These are phyloP conservation scores for Tychaedon coryphoeus DNA, from an alignment of 2,113 vertebrate species.

Conservation along the genomic window DNA sequence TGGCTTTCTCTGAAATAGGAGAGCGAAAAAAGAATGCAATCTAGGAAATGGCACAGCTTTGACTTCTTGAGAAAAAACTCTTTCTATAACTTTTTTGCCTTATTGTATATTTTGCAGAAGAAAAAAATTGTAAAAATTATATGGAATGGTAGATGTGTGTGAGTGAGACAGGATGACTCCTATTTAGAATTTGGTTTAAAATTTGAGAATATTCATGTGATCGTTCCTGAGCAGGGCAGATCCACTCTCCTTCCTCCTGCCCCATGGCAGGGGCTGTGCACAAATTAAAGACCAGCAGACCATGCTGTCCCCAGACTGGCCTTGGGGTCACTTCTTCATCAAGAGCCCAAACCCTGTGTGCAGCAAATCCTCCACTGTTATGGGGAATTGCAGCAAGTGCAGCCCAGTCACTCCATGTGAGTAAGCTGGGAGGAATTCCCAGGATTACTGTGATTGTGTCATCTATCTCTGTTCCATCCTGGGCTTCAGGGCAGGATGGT, in stretches of 20 bases:
- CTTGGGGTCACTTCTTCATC: not conserved
- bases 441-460: not conserved
- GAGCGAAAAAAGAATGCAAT: not conserved
- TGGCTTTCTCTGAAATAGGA: not conserved
- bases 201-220: not conserved
- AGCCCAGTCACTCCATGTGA: not conserved
- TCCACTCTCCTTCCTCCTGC: not conserved
- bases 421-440: not conserved
- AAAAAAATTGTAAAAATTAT: not conserved
- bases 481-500: not conserved
- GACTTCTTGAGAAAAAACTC: not conserved
- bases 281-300: not conserved
- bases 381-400: not conserved
- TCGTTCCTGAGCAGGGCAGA: not conserved
- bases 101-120: not conserved
- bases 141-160: not conserved
- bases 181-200: not conserved
- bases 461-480: not conserved
- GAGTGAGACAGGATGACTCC: not conserved
- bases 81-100: not conserved
- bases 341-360: not conserved
- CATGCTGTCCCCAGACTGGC: not conserved
- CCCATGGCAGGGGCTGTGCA: too few species aligned
- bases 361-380: not conserved
- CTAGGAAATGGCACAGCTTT: not conserved